These are phyloP conservation scores for Pipistrellus pygmaeus DNA, from an alignment of 2,797 vertebrate species.

Conservation along the genomic window DNA sequence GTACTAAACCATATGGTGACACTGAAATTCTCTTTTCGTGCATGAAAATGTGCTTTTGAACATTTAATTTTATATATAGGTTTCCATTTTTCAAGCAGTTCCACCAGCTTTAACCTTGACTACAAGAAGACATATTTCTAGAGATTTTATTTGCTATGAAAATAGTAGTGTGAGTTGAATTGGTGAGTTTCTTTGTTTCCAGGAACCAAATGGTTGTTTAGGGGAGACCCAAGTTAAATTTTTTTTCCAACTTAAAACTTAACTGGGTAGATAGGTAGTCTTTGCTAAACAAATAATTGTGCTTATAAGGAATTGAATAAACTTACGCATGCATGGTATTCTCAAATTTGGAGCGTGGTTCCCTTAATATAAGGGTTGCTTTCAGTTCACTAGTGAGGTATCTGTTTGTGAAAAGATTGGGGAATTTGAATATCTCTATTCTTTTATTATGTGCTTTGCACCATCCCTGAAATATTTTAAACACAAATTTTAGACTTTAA, in stretches of 20 bases:
- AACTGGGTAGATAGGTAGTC: background rate
- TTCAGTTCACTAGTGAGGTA: background rate
- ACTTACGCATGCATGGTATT: background rate
- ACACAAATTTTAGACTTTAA: conserved; percentile 11
- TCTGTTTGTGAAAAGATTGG: conserved; percentile 25
- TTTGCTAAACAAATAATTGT: conserved; percentile 9
- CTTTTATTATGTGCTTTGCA: background rate
- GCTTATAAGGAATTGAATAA: background rate
- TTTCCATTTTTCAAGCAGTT: conserved; percentile 54
- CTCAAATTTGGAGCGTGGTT: conserved; percentile 13
- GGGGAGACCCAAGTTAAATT: background rate
- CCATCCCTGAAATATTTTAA: conserved; percentile 33
- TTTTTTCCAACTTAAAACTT: conserved; percentile 23
- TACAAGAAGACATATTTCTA: conserved; percentile 43
- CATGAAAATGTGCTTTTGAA: conserved; percentile 36
- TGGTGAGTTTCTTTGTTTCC: conserved; percentile 24
- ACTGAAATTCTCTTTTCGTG: background rate
- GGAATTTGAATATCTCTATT: conserved; percentile 39
- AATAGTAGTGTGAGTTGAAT: background rate
- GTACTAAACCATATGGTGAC: conserved; percentile 8
- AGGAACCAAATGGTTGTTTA: conserved; percentile 3
- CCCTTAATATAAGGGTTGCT: background rate
- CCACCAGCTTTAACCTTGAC: background rate
- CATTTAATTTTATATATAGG: background rate
- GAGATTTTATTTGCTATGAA: conserved; percentile 27